Evolutionary conservation across 2,888 invertebrate species (phyloP).

Genomic region (Tortrix viridana): DNA sequence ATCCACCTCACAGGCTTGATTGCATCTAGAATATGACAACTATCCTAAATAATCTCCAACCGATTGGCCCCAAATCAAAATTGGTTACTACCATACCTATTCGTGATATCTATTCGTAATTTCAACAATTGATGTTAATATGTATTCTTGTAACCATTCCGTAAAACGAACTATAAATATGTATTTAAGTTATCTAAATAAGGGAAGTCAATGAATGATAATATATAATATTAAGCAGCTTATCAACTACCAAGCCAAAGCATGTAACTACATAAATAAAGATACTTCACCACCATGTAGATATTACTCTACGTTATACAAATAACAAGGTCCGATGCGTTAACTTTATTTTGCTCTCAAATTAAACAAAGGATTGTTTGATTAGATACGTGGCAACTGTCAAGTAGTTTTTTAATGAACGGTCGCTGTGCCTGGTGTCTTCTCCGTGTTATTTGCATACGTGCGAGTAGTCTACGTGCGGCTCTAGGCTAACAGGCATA

Average conservation of each 20-base stretch:
- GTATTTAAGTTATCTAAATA: not conserved
- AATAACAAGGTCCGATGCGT: not conserved
- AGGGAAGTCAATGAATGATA: not conserved
- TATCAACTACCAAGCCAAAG: constrained; percentile 12
- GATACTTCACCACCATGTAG: not conserved
- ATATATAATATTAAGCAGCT: constrained; percentile 5
- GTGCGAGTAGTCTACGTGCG: not conserved
- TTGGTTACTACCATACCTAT: too few relatives aligned
- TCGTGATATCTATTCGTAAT: too few relatives aligned
- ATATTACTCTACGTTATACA: not conserved
- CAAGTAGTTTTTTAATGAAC: too few relatives aligned
- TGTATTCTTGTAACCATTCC: not conserved
- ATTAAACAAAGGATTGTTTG: too few relatives aligned
- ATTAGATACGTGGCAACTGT: too few relatives aligned
- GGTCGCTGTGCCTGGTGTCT: too few relatives aligned
- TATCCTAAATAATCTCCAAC: constrained; percentile 1
- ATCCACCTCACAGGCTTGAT: constrained; percentile 63
- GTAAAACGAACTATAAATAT: not conserved
- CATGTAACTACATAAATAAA: constrained; percentile 7
- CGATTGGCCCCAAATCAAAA: too few relatives aligned
- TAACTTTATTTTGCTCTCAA: too few relatives aligned
- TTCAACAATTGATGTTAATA: not conserved
- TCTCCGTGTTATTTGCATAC: not conserved
- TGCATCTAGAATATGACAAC: constrained; percentile 59
- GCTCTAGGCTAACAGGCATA: constrained; percentile 43